Base-by-base conservation (phyloP, 2,797 vertebrate genomes). In the Hyperoplus immaculatus region DNA sequence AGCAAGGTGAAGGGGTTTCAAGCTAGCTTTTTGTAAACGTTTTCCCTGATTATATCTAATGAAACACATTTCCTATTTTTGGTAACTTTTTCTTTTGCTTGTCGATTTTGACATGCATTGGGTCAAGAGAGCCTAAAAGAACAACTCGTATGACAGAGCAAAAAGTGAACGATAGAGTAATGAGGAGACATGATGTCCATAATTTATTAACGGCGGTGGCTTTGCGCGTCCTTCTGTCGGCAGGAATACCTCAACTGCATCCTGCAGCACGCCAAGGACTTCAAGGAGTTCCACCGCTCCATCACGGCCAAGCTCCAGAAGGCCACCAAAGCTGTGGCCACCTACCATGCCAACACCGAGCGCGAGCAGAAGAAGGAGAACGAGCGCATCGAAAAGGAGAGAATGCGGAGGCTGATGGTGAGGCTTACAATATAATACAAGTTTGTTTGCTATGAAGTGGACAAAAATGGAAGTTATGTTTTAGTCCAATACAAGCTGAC, bases 241-340 rank as follows among this genome's bases (percentile, higher is more conserved):
- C 64, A 99, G 98, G 98, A 99, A 92, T 99, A 99, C 96, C 97
- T 99, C 92, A 99, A 99, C 86, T 99, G 98, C 94, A 99, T 99
- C 86, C 95, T 99, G 49, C 97, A 99, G 89, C 98, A 99, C 3
- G 98, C 98, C 82, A 99, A 99, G 94, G 98, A 99, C 80, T 99
- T 99, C 91, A 99, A 99, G 86, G 98, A 99, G 43, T 99, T 97
- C 85, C 98, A 99, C 81, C 96, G 98, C 21, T 98, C 97, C 0
- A 96, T 99, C 81, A 98, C 97, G 0, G 98, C 96, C 38, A 99
- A 98, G 85, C 96, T 98, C 57, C 98, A 99, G 85, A 99, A 99
- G 80, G 93, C 98, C 69, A 99, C 97, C 62, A 99, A 99, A 94
- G 97, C 98, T 0, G 97, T 99, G 92, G 97, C 97, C 59, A 99